These are phyloP conservation scores for Holothuria scabra DNA, from an alignment of 53 echinoderm and acorn worm genomes.

Conservation along the genomic window DNA sequence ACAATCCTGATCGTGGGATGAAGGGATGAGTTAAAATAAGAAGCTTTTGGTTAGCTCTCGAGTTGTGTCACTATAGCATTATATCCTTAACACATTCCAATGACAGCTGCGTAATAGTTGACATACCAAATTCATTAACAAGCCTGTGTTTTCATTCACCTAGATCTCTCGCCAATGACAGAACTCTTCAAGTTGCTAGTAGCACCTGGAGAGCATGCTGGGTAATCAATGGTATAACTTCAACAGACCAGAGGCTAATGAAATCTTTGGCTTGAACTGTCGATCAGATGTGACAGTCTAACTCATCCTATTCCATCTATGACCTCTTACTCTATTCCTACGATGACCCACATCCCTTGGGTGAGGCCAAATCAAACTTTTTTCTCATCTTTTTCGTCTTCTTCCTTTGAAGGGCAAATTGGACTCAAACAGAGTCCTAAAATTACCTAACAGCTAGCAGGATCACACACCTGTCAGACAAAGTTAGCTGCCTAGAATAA, in stretches of 20 bases:
- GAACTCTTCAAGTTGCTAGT: background rate
- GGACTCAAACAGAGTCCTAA: slow-evolving; percentile 37
- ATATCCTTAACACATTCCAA: slow-evolving; percentile 10
- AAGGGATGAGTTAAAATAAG: too few species aligned
- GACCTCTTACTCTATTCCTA: background rate
- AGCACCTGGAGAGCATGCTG: slow-evolving; percentile 6
- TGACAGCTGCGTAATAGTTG: slow-evolving; percentile 41
- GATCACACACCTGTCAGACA: slow-evolving; percentile 38
- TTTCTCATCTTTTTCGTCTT: background rate
- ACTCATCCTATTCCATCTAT: slow-evolving; percentile 17
- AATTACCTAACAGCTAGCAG: slow-evolving; percentile 14
- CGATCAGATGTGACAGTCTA: slow-evolving; percentile 1
- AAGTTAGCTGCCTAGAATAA: slow-evolving; percentile 1
- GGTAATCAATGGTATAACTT: background rate
- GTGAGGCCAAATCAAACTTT: background rate
- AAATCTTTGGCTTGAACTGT: background rate
- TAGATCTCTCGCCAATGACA: slow-evolving; percentile 9
- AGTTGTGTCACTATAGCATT: too few species aligned
- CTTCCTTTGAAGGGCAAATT: slow-evolving; percentile 17
- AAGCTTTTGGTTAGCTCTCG: too few species aligned
- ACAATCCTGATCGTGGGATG: background rate
- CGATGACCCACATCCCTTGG: slow-evolving; percentile 1
- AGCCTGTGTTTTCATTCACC: slow-evolving; percentile 27
- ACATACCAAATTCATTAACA: slow-evolving; percentile 38
- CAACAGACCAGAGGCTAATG: background rate